Evolutionary conservation across 2,797 vertebrate genomes (phyloP), one percentile per base, ranked within the genome.

Genomic region (Gephyroberyx darwinii): DNA sequence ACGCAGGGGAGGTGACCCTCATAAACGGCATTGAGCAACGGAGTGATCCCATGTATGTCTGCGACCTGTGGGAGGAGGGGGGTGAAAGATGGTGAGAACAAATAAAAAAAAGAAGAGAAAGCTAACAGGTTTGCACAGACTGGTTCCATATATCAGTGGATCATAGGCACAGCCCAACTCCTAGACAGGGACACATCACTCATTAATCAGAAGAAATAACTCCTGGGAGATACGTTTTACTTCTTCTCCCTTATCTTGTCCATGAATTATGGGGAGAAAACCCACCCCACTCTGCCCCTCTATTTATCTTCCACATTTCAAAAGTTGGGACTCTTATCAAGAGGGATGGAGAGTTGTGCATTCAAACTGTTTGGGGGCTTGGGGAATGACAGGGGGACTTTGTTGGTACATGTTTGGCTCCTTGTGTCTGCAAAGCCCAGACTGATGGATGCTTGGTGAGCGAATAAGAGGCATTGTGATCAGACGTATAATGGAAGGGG

Each of bases 31-130:
- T 92, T 93, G 64, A 98, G 89, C 84, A 99, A 95, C 22, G 98
- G 97, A 76, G 97, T 97, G 64, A 97, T 89, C 54, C 95, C 95
- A 43, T 99, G 96, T 88, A 96, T 98, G 92, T 99, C 98, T 75
- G 93, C 82, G 90, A 95, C 96, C 98, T 99, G 91, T 3, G 8
- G 30, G 26, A n/a, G 62, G 9, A 53, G 12, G 54, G 26, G n/a
- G 12, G 13, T 48, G 20, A 57, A 4, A 59, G 45, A 67, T 14
- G 41, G 20, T 20, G 12, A 43, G 41, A 5, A 5, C 4, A 9
- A 60, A 45, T 26, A 26, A 54, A 8, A 31, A 19, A 5, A 30
- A 7, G 47, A 9, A 2, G 10, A 51, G 2, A 58, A 5, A 3
- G 22, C 52, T 12, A 59, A 69, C 68, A 54, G 45, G 33, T 51